Evolutionary conservation across 2,888 invertebrate genomes (phyloP).

Genomic region (Carabus problematicus): DNA sequence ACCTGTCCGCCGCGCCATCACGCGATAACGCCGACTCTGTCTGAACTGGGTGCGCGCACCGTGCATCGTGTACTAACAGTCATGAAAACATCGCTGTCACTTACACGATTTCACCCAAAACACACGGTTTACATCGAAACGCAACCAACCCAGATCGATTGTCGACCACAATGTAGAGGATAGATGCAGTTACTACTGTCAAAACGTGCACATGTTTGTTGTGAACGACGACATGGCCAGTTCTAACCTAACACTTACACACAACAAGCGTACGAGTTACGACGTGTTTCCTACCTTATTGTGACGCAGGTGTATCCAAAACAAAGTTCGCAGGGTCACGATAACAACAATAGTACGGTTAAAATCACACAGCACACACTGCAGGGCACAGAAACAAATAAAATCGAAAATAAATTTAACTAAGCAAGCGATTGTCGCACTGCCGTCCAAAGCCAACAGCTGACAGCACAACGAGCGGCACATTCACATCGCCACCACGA

Average conservation of each 20-base stretch:
- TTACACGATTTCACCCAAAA: constrained; percentile 14
- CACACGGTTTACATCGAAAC: background rate
- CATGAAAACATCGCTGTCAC: constrained; percentile 43
- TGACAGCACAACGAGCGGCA: constrained; percentile 65
- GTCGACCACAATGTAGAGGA: background rate
- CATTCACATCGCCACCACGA: constrained; percentile 52
- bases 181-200: background rate
- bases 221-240: constrained; percentile 57
- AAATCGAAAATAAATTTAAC: constrained; percentile 59
- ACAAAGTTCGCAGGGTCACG: constrained; percentile 47
- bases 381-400: constrained; percentile 60
- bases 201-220: constrained; percentile 5
- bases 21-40: constrained; percentile 17
- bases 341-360: constrained; percentile 47
- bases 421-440: constrained; percentile 63
- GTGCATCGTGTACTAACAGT: constrained; percentile 42
- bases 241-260: constrained; percentile 53
- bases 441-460: constrained; percentile 75
- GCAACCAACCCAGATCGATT: background rate
- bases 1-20: constrained; percentile 12
- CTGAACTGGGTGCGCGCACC: constrained; percentile 39
- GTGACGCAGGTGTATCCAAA: constrained; percentile 44
- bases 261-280: background rate
- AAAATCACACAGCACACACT: constrained; percentile 56
- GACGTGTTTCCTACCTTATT: constrained; percentile 49